Evolutionary conservation across 1,140 invertebrate species (phyloP), one percentile per base, ranked within the genome.

Genomic region (Ridgeia piscesae): DNA sequence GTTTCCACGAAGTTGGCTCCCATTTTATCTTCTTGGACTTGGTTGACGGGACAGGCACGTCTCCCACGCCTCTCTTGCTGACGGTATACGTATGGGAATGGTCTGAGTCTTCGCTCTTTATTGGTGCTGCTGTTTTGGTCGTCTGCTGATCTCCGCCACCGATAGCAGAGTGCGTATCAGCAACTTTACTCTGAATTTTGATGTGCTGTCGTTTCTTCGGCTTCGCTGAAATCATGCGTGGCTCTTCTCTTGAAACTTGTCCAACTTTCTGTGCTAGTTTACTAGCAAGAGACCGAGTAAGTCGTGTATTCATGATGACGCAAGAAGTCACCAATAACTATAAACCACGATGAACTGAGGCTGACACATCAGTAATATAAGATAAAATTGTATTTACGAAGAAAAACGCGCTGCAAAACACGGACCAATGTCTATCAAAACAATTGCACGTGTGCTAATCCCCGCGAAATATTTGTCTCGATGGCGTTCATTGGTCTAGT

Each of bases 1-100:
- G 94, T 94, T 97, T 94, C 98, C 98, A 99, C 94, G 98, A 96
- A 35, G 95, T 35, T 34, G 98, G 98, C 93, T 96, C 95, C 97
- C 97, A 98, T 93, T 97, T 95, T 33, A 9, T 90, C 34, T 90
- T 90, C 35, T 90, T 90, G 2, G 58, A 77, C 58, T 77, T 17
- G 27, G 58, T 77, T 77, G 58, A 17, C 27, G 58, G 11, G 58
- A 77, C 58, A 77, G 58, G 27, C 14, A 77, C 58, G 27, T 77
- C 58, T 17, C 17, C 58, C 58, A 17, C 58, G 27, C 17, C 58
- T 77, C 17, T 77, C 58, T 77, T 77, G 58, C 58, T 77, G 58
- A 21, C 27, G 27, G 27, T 21, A n/a, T n/a, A n/a, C n/a, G n/a
- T n/a, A n/a, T n/a, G n/a, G n/a, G n/a, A n/a, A 77, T 31, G 17